Evolutionary conservation across 2,797 vertebrate species (phyloP).

Genomic region (Capromys pilorides): DNA sequence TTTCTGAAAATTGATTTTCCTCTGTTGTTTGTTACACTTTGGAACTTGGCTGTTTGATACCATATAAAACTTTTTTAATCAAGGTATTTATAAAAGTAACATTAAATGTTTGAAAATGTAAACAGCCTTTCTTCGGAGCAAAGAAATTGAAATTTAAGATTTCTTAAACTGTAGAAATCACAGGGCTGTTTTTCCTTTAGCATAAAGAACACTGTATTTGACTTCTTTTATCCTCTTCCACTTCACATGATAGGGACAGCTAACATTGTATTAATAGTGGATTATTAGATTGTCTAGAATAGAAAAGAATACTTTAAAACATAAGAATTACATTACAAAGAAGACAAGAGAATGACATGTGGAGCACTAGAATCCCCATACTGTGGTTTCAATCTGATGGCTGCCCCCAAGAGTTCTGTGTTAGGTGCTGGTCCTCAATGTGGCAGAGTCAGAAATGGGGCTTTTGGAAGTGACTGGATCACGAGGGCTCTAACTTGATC

Average conservation of each 20-base stretch:
- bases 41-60: not conserved
- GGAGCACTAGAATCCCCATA: not conserved
- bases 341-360: not conserved
- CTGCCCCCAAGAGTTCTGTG: not conserved
- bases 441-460: not conserved
- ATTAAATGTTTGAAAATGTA: constrained; percentile 35
- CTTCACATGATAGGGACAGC: not conserved
- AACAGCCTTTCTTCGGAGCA: not conserved
- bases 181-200: not conserved
- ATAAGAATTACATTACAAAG: constrained; percentile 3
- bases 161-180: not conserved
- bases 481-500: not conserved
- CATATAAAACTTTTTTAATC: constrained; percentile 8
- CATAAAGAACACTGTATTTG: not conserved
- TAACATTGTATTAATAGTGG: constrained; percentile 1
- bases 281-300: not conserved
- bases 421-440: not conserved
- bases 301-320: not conserved
- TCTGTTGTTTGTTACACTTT: not conserved
- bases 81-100: not conserved
- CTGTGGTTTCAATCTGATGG: not conserved
- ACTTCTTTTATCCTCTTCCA: not conserved
- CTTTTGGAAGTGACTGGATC: not conserved
- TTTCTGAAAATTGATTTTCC: not conserved
- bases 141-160: constrained; percentile 20